These are phyloP conservation scores for Liolophura sinensis DNA, from an alignment of 1,140 invertebrate species.

Conservation along the genomic window DNA sequence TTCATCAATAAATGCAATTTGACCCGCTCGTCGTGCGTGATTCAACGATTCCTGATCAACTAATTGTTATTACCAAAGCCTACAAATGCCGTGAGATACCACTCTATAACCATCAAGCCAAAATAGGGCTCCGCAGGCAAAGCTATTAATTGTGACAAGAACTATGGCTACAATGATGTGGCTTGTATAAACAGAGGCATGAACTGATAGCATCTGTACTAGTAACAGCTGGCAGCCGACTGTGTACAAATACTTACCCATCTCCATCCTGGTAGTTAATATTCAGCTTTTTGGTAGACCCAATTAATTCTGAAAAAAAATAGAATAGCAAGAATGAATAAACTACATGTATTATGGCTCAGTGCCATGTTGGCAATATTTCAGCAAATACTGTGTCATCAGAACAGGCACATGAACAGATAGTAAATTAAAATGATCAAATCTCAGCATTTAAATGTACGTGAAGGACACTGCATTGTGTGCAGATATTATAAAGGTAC, in stretches of 20 bases:
- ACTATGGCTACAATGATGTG: background rate
- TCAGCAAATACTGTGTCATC: background rate
- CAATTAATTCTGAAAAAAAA: slow-evolving; percentile 25
- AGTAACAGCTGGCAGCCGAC: background rate
- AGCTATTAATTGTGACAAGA: background rate
- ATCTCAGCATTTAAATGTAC: background rate
- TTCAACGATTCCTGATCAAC: no score
- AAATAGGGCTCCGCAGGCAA: background rate
- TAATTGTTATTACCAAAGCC: background rate
- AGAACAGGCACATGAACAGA: background rate
- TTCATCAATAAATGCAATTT: no score
- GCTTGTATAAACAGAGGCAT: background rate
- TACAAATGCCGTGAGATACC: background rate
- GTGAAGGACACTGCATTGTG: background rate
- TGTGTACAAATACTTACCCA: slow-evolving; percentile 16
- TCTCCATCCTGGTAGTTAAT: slow-evolving; percentile 27
- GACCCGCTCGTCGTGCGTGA: no score
- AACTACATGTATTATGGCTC: background rate
- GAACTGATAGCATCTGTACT: no score
- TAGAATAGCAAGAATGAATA: slow-evolving; percentile 8
- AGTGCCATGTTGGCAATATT: background rate
- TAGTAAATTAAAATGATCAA: background rate
- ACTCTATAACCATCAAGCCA: no score
- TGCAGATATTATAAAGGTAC: background rate
- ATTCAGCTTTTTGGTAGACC: slow-evolving; percentile 17